phyloP scores from a whole-genome alignment of 2,113 vertebrate species.

The Pogonocichla stellata region DNA sequence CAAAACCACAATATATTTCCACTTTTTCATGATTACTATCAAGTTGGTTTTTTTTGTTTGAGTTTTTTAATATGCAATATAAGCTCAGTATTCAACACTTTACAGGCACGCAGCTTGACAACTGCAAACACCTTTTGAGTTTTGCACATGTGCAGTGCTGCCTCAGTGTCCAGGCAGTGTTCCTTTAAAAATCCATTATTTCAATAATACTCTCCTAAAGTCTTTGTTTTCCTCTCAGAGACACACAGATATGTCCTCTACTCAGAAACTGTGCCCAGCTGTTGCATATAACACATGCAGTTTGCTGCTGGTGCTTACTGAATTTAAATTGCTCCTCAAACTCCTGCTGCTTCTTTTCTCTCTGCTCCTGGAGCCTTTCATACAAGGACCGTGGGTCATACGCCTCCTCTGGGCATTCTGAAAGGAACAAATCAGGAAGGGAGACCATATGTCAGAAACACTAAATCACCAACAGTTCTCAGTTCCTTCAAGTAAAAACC shows the following conservation, averaged over 20 bases:
- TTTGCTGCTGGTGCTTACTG: slow-evolving; percentile 79
- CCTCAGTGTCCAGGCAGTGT: rapidly evolving
- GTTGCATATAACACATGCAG: not conserved
- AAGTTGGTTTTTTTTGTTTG: not conserved
- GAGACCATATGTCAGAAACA: not conserved
- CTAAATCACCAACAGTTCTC: not conserved
- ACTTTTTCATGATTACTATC: not conserved
- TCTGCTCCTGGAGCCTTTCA: slow-evolving; percentile 95
- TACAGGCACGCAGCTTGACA: not conserved
- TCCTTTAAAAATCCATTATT: not conserved
- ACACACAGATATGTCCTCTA: not conserved
- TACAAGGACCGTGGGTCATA: slow-evolving; percentile 90
- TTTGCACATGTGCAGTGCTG: rapidly evolving
- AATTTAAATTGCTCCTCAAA: slow-evolving; percentile 99
- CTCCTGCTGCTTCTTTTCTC: slow-evolving; percentile 96
- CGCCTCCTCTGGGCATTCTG: slow-evolving; percentile 93
- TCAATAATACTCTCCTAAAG: not conserved
- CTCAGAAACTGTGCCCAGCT: not conserved
- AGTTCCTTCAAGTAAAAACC: not conserved
- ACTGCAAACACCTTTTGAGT: not conserved
- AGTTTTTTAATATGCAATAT: not conserved
- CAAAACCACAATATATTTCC: not conserved
- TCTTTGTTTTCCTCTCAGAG: not conserved
- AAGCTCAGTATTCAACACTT: not conserved
- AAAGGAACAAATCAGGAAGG: not conserved